Evolutionary conservation across 2,888 invertebrate species (phyloP).

Genomic region (Pyrrhia umbra): DNA sequence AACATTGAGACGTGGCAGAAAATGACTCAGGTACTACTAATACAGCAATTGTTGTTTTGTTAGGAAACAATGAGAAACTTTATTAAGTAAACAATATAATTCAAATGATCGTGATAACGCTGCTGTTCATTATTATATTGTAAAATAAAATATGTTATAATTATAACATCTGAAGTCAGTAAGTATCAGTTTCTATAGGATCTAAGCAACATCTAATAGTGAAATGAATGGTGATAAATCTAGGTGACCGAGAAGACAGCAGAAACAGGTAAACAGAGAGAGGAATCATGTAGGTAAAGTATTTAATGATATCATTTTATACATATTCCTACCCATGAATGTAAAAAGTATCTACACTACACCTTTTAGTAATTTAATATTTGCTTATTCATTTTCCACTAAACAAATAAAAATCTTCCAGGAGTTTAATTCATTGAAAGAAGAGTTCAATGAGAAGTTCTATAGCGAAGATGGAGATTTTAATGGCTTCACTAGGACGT

Average conservation of each 20-base stretch:
- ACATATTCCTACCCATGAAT: background rate
- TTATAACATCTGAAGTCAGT: conserved; percentile 27
- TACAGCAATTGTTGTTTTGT: conserved; percentile 52
- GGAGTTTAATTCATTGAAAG: conserved; percentile 84
- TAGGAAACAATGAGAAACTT: conserved; percentile 25
- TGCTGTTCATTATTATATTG: conserved; percentile 17
- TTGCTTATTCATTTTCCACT: conserved; percentile 5
- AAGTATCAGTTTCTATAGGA: conserved; percentile 36
- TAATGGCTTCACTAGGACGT: conserved; percentile 71
- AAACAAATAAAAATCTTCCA: conserved; percentile 67
- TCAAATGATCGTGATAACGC: conserved; percentile 30
- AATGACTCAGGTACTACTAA: conserved; percentile 95
- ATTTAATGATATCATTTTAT: background rate
- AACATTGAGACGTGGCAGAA: conserved; percentile 99
- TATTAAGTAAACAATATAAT: conserved; percentile 5
- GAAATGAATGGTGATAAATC: conserved; percentile 42
- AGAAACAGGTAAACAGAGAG: conserved; percentile 57
- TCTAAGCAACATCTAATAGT: conserved; percentile 16
- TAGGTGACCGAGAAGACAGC: conserved; percentile 65
- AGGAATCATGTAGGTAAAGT: conserved; percentile 1
- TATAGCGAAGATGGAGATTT: conserved; percentile 77
- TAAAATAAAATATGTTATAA: conserved; percentile 11
- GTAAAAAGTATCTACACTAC: conserved; percentile 2
- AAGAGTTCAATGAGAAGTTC: conserved; percentile 86
- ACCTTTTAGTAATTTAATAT: conserved; percentile 1